These are phyloP conservation scores for Leuctra nigra DNA, from an alignment of 2,888 invertebrate genomes.

Conservation along the genomic window DNA sequence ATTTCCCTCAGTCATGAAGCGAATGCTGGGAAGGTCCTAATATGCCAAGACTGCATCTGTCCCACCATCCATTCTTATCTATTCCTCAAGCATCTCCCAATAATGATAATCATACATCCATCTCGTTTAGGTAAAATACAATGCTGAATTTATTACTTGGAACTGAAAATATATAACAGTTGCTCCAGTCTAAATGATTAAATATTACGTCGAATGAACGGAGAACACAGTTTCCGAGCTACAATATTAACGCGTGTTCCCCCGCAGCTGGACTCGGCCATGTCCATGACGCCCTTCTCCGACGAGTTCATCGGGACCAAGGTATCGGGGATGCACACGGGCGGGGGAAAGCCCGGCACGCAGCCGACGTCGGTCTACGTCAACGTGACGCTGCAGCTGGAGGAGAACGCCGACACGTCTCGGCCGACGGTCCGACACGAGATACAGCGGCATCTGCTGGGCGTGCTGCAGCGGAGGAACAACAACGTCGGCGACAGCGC, in stretches of 20 bases:
- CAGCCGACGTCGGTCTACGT: slow-evolving; percentile 62
- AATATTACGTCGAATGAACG: too few relatives aligned
- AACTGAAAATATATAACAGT: neutral
- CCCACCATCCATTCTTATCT: too few relatives aligned
- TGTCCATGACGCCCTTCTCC: slow-evolving; percentile 87
- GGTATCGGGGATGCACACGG: slow-evolving; percentile 48
- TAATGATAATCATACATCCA: too few relatives aligned
- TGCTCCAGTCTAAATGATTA: too few relatives aligned
- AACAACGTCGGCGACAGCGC: slow-evolving; percentile 86
- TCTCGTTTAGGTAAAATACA: too few relatives aligned
- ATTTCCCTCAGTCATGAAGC: too few relatives aligned
- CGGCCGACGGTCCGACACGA: slow-evolving; percentile 63
- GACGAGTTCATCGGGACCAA: slow-evolving; percentile 76
- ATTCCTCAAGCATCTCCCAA: too few relatives aligned
- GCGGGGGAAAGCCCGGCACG: slow-evolving; percentile 36
- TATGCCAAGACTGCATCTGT: too few relatives aligned
- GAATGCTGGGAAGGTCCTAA: too few relatives aligned
- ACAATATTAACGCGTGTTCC: neutral
- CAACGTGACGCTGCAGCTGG: slow-evolving; percentile 75
- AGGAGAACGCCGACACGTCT: slow-evolving; percentile 66
- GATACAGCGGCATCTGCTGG: slow-evolving; percentile 75
- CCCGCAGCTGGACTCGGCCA: slow-evolving; percentile 79
- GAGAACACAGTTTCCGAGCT: too few relatives aligned
- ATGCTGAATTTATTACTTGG: neutral
- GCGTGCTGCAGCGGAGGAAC: slow-evolving; percentile 72